Evolutionary conservation across 2,797 vertebrate genomes (phyloP), one percentile per base, ranked within the genome.

Genomic region (Tokudaia muenninki): DNA sequence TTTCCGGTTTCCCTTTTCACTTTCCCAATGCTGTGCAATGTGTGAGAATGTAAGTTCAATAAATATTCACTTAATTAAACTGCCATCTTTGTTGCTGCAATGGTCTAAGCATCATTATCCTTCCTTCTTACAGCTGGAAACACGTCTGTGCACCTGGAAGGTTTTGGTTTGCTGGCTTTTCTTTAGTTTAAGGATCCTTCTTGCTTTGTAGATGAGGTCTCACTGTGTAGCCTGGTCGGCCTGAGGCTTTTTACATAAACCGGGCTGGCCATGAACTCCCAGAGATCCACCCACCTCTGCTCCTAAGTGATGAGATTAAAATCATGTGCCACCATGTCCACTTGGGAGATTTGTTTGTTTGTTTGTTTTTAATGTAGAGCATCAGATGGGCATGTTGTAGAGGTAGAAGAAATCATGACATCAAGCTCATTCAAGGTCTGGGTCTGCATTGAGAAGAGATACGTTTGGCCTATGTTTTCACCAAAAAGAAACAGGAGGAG

Each of bases 71-170:
- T 93, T 34, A 67, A 91, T 65, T 92, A 79, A 92, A 79, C 13
- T 11, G 47, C 26, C 47, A 59, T 63, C 31, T 92, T 72, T 13
- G 13, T 61, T 57, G 34, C 16, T 78, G 47, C 41, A 34, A 50
- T 63, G 79, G 3, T 50, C 24, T 37, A 72, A 83, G 41, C 31
- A 90, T 79, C 59, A 67, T 67, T 90, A 72, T 57, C 80, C 92
- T 86, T 94, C 80, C 86, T 93, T 87, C 34, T 77, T 8, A 4
- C 61, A 74, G 31, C 34, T 95, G 81, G 47, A 94, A 95, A 94
- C 1, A 83, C 90, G 81, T 37, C 79, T 96, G 70, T 89, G 44
- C 95, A 31, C 63, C 81, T 92, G 41, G 83, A 86, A 91, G 67
- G 29, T 24, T 50, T 86, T 24, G 22, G 31, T 67, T 50, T 34